phyloP scores from a whole-genome alignment of 2,888 invertebrate species.

The Kuschelorhynchus macadamiae region DNA sequence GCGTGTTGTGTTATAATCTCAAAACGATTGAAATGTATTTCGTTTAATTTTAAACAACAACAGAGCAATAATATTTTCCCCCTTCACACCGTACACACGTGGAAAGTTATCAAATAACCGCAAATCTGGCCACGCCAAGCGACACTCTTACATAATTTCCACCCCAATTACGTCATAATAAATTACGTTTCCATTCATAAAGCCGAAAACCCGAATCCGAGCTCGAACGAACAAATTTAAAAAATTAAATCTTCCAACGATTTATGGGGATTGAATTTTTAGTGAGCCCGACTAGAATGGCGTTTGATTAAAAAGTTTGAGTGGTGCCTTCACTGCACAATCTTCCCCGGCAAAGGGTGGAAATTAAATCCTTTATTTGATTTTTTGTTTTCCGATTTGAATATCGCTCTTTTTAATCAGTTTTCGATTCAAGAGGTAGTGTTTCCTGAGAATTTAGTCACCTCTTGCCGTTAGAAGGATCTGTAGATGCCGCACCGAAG shows the following conservation, averaged over 20 bases:
- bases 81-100: no score
- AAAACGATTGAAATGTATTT: no score
- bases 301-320: conserved; percentile 37
- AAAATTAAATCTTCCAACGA: conserved; percentile 29
- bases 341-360: background rate
- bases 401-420: no score
- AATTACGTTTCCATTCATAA: conserved; percentile 22
- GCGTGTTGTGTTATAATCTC: no score
- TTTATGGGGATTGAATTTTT: conserved; percentile 33
- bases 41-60: no score
- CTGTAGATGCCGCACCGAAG: no score
- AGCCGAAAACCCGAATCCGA: conserved; percentile 5
- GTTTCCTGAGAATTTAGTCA: no score
- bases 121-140: no score
- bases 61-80: no score
- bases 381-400: background rate
- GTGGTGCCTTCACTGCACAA: conserved; percentile 1
- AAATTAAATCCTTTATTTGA: conserved; percentile 1
- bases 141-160: conserved; percentile 10
- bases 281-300: conserved; percentile 11
- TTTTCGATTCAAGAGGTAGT: no score
- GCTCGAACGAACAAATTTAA: conserved; percentile 29
- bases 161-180: conserved; percentile 22
- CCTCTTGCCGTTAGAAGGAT: no score
- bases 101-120: no score